phyloP scores from a whole-genome alignment of 30 jellyfish, hydroid and myxozoan genomes.

The Turritopsis rubra region DNA sequence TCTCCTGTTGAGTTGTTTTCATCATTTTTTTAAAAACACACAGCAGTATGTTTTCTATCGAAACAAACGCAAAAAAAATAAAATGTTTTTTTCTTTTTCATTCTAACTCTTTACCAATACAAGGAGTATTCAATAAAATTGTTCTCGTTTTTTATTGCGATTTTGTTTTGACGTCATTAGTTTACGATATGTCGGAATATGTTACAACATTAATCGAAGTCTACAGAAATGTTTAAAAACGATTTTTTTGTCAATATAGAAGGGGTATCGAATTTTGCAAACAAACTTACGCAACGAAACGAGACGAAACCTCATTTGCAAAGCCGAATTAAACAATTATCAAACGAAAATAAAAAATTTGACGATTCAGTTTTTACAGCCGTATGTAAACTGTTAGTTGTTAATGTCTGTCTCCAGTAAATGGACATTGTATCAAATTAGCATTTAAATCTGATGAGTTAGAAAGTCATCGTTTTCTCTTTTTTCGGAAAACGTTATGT shows the following conservation, averaged over 20 bases:
- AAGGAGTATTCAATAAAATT: no score
- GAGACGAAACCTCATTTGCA: background rate
- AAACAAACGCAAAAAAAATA: background rate
- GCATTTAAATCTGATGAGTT: background rate
- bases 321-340: background rate
- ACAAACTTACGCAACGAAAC: background rate
- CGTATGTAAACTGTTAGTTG: background rate
- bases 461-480: background rate
- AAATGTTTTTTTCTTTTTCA: background rate
- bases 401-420: background rate
- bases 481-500: background rate
- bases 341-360: background rate
- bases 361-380: background rate
- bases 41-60: background rate
- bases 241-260: background rate
- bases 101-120: background rate
- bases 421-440: background rate
- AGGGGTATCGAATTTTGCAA: background rate
- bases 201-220: background rate
- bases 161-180: background rate
- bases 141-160: no score
- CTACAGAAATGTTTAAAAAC: background rate
- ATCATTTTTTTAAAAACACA: background rate
- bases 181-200: background rate
- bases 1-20: background rate